phyloP scores from a whole-genome alignment of 2,888 invertebrate genomes.

The Axea sp. region DNA sequence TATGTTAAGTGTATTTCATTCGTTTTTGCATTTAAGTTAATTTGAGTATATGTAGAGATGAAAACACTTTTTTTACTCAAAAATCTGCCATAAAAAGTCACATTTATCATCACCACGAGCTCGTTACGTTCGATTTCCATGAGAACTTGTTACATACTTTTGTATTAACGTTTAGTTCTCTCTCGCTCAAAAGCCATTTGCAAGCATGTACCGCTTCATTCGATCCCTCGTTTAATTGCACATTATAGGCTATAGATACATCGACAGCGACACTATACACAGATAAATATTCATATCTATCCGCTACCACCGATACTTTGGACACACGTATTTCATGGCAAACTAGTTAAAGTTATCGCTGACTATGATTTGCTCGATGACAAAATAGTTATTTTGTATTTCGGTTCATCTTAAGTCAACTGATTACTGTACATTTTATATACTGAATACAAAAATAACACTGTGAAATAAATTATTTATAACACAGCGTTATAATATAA shows the following conservation, averaged over 20 bases:
- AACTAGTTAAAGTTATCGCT: conserved; percentile 37
- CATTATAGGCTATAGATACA: conserved; percentile 72
- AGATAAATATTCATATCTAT: conserved; percentile 76
- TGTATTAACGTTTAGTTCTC: conserved; percentile 71
- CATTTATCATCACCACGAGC: conserved; percentile 62
- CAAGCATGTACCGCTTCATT: conserved; percentile 54
- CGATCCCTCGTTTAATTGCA: conserved; percentile 73
- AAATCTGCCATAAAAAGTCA: conserved; percentile 56
- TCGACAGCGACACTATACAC: conserved; percentile 62
- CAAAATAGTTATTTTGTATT: neutral
- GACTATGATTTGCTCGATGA: conserved; percentile 25
- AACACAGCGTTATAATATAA: no score
- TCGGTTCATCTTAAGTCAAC: neutral
- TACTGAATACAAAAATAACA: no score
- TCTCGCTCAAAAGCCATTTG: conserved; percentile 53
- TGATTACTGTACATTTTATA: no score
- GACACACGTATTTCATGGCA: conserved; percentile 32
- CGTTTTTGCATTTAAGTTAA: no score
- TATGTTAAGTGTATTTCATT: no score
- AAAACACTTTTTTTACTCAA: no score
- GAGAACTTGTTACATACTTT: conserved; percentile 77
- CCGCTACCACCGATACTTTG: conserved; percentile 40
- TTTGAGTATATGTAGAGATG: no score
- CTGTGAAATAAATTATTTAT: no score
- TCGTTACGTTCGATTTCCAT: conserved; percentile 72